Evolutionary conservation across 1,140 invertebrate genomes (phyloP).

Genomic region (Wiebesia pumilae): DNA sequence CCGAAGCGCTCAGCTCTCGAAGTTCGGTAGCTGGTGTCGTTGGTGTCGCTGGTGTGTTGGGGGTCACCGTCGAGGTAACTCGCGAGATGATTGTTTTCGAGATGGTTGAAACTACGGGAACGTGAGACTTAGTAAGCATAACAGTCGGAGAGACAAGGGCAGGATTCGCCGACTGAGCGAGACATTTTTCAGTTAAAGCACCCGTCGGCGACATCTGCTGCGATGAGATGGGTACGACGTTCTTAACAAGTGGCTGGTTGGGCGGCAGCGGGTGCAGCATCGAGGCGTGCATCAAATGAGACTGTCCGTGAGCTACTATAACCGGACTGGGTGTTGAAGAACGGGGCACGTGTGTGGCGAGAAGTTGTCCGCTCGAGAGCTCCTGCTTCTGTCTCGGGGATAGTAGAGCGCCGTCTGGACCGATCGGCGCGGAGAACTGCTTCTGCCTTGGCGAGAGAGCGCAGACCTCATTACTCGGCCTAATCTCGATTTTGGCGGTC

Average conservation of each 20-base stretch:
- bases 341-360: slow-evolving; percentile 65
- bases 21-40: not conserved
- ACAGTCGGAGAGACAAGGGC: slow-evolving; percentile 51
- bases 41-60: not conserved
- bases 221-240: slow-evolving; percentile 63
- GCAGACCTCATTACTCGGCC: slow-evolving; percentile 62
- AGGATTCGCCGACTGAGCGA: not conserved
- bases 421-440: slow-evolving; percentile 56
- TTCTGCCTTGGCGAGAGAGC: slow-evolving; percentile 61
- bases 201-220: slow-evolving; percentile 56
- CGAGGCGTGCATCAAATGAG: slow-evolving; percentile 64
- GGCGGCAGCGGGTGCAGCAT: slow-evolving; percentile 63
- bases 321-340: slow-evolving; percentile 75
- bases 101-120: slow-evolving; percentile 61
- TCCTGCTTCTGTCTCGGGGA: slow-evolving; percentile 69
- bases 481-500: slow-evolving; percentile 72
- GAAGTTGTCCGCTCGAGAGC: slow-evolving; percentile 62
- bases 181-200: no score
- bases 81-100: slow-evolving; percentile 62
- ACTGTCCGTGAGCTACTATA: slow-evolving; percentile 72
- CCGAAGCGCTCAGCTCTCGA: not conserved
- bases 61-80: slow-evolving; percentile 51
- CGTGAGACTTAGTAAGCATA: slow-evolving; percentile 61
- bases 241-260: slow-evolving; percentile 62
- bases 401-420: slow-evolving; percentile 51